These are phyloP conservation scores for Linyphia triangularis DNA, from an alignment of 2,888 invertebrate genomes.

Conservation along the genomic window DNA sequence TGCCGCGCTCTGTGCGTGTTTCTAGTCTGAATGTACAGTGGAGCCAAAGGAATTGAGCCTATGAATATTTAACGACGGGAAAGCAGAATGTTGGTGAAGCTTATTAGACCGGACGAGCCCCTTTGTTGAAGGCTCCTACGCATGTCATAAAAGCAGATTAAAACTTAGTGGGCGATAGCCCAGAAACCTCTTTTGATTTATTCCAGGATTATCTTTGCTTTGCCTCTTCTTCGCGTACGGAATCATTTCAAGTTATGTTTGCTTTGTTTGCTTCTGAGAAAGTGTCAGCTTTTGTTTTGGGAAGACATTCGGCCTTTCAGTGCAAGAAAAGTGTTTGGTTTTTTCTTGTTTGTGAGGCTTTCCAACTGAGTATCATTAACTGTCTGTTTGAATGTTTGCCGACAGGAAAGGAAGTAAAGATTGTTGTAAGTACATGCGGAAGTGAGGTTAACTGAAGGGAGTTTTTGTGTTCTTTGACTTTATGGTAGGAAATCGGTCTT, in stretches of 20 bases:
- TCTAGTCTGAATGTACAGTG: constrained; percentile 29
- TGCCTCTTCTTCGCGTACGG: constrained; percentile 16
- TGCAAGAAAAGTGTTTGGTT: background rate
- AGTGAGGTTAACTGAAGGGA: constrained; percentile 14
- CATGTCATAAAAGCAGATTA: constrained; percentile 62
- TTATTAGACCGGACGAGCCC: constrained; percentile 55
- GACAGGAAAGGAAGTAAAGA: constrained; percentile 23
- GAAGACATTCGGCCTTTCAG: constrained; percentile 20
- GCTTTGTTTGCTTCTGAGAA: constrained; percentile 37
- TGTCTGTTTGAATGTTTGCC: constrained; percentile 28
- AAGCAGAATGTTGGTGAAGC: constrained; percentile 30
- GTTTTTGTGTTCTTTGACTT: background rate
- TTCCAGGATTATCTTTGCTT: constrained; percentile 36
- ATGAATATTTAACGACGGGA: constrained; percentile 67
- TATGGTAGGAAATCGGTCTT: background rate
- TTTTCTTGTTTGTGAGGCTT: constrained; percentile 1
- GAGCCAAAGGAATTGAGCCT: constrained; percentile 44
- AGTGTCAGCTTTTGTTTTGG: constrained; percentile 26
- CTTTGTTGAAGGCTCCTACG: constrained; percentile 51
- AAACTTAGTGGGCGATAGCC: constrained; percentile 61
- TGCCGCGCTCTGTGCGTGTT: constrained; percentile 40
- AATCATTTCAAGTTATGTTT: constrained; percentile 27
- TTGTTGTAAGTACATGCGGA: constrained; percentile 11
- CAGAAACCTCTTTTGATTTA: constrained; percentile 59
- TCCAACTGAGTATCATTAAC: constrained; percentile 29